These are phyloP conservation scores for Nineta flava DNA, from an alignment of 2,888 invertebrate genomes.

Conservation along the genomic window DNA sequence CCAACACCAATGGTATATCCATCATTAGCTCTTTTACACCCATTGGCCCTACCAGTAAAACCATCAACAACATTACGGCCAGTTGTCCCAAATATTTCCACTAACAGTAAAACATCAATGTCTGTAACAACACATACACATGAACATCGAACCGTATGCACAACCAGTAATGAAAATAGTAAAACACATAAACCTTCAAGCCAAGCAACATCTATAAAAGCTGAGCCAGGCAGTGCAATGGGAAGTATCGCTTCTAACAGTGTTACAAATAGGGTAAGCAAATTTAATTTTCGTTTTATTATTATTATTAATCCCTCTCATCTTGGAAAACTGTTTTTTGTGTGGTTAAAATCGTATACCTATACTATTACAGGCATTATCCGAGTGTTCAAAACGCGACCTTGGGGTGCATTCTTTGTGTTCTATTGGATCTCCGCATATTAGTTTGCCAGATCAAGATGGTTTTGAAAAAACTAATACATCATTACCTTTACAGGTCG, in stretches of 20 bases:
- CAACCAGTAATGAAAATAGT: conserved; percentile 7
- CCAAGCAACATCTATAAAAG: conserved; percentile 37
- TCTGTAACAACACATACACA: conserved; percentile 10
- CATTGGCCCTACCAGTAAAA: conserved; percentile 25
- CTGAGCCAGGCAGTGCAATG: conserved; percentile 33
- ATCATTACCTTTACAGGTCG: conserved; percentile 4
- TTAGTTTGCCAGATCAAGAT: conserved; percentile 22
- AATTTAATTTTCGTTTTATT: background rate
- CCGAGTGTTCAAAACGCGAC: conserved; percentile 41
- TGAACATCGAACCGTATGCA: conserved; percentile 12
- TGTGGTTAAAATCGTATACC: background rate
- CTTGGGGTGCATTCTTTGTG: conserved; percentile 28
- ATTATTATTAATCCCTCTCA: background rate
- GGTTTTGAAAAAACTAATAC: background rate
- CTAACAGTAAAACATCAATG: conserved; percentile 11
- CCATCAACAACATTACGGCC: conserved; percentile 14
- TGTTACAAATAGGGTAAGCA: conserved; percentile 25
- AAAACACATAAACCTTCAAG: conserved; percentile 26
- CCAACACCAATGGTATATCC: conserved; percentile 44
- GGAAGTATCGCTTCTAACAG: conserved; percentile 29
- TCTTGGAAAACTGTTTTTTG: background rate
- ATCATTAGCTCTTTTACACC: conserved; percentile 30
- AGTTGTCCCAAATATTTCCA: conserved; percentile 11
- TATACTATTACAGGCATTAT: conserved; percentile 28
- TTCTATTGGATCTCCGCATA: conserved; percentile 29